Evolutionary conservation across 2,888 invertebrate species (phyloP).

Genomic region (Xylocampa areola): DNA sequence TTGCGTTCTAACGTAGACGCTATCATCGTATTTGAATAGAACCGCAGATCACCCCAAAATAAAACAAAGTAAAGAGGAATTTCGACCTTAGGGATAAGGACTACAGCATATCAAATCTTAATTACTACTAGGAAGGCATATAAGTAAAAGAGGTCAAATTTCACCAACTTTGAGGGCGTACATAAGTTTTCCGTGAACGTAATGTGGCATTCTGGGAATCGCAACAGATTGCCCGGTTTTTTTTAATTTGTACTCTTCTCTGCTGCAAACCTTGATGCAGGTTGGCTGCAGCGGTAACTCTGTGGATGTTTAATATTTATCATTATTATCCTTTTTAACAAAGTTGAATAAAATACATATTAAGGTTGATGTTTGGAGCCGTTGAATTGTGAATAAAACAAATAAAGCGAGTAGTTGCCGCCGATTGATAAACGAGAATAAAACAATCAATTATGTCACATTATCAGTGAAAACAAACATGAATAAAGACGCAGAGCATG

Average conservation of each 20-base stretch:
- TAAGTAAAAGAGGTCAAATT: slow-evolving; percentile 29
- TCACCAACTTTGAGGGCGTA: slow-evolving; percentile 82
- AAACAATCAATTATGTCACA: neutral
- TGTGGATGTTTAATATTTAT: slow-evolving; percentile 44
- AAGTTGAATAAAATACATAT: too few species aligned
- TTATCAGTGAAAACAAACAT: neutral
- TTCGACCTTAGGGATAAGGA: slow-evolving; percentile 42
- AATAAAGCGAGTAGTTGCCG: too few species aligned
- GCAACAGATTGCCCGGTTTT: slow-evolving; percentile 65
- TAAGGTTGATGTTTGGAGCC: too few species aligned
- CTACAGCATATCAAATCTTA: slow-evolving; percentile 54
- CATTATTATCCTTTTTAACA: too few species aligned
- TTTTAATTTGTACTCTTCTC: slow-evolving; percentile 76
- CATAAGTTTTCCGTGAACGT: slow-evolving; percentile 81
- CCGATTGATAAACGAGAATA: neutral
- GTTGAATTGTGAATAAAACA: too few species aligned
- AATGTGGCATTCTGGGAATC: slow-evolving; percentile 68
- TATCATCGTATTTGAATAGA: too few species aligned
- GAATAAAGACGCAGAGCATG: neutral
- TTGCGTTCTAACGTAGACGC: too few species aligned
- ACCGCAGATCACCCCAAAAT: neutral
- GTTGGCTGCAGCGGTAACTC: slow-evolving; percentile 80
- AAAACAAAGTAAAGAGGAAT: slow-evolving; percentile 3
- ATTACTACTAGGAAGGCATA: slow-evolving; percentile 51
- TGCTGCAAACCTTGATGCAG: slow-evolving; percentile 83